Evolutionary conservation across 2,113 vertebrate genomes (phyloP), one percentile per base, ranked within the genome.

Genomic region (Dasypus novemcinctus): DNA sequence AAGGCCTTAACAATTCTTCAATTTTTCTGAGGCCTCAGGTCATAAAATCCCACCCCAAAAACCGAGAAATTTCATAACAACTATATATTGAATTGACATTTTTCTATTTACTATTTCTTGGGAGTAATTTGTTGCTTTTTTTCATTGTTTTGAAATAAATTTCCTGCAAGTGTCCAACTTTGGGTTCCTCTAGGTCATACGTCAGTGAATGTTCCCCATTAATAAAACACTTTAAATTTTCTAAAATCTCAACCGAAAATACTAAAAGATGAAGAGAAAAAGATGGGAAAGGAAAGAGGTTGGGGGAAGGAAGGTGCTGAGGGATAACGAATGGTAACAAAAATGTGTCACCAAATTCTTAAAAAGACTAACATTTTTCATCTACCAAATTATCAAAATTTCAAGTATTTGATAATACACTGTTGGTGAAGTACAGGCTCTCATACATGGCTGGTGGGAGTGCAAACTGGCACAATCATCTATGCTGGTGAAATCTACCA

Each of bases 21-120:
- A 33, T 84, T 68, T 79, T 31, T 52, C 20, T 66, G 2, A 90
- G 54, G 27, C 0, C 27, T 80, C 43, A 69, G 20, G 3, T 90
- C 64, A 63, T 93, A 82, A 91, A 87, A 41, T 46, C 18, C 41
- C 38, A 85, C 13, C 88, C 59, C 10, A 59, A 75, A 97, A 96
- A 41, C 21, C 33, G 31, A 79, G n/a, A 43, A 76, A 85, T 94
- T 87, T 91, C 78, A 78, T 64, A 59, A 76, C 43, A 38, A 90
- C 17, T 0, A 0, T 69, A 41, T 75, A 11, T 33, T 90, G n/a
- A 93, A 78, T 94, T 41, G 68, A 52, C 68, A 85, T 54, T 85
- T 92, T 86, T 36, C 18, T 76, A 81, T 2, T 25, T 36, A 86
- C 63, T 82, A 88, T 27, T 49, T 91, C 36, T 36, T n/a, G 25